Evolutionary conservation across 2,113 vertebrate species (phyloP), one percentile per base, ranked within the genome.

Genomic region (Amia ocellicauda): DNA sequence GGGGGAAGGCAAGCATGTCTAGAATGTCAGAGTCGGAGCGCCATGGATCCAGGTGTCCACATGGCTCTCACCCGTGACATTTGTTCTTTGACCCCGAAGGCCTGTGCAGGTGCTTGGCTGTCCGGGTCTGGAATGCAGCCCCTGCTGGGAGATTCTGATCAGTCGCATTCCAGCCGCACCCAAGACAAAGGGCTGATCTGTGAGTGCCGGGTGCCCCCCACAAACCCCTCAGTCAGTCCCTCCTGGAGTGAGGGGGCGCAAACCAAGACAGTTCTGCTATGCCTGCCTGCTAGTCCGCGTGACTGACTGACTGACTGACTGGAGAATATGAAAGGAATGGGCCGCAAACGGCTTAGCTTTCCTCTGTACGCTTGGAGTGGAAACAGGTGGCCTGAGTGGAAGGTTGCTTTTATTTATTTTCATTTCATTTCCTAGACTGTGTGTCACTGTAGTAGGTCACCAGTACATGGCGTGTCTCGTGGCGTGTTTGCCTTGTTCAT

Each of bases 61-160:
- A 10, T 14, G 7, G 5, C 14, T 3, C 78, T 84, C 84, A 85
- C 73, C 79, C 74, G 14, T 29, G 14, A 11, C 49, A 13, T 49
- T 41, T 27, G 74, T 74, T 78, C 24, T 17, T 43, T 84, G 79
- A 84, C 84, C 86, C 82, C 85, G n/a, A 80, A 84, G 81, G 82
- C 78, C 83, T 79, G 85, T 83, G 79, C 86, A 89, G 87, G 86
- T 89, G 85, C 69, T 22, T 55, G 64, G 69, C 78, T 67, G 68
- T 72, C 65, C 53, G 66, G 69, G 77, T 69, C 62, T 73, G 82
- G 77, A 84, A 81, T 80, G 80, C 72, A 72, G 67, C 64, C 72
- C 65, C 64, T n/a, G 24, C 56, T 66, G 70, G 67, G 78, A 84
- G 83, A 85, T 85, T 68, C 80, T 80, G 78, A 81, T 85, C 82